Percentiles rank a stretch among this genome's conserved stretches.
Conservation (phyloP, 2,797 vertebrate species). For the Emys orbicularis region DNA sequence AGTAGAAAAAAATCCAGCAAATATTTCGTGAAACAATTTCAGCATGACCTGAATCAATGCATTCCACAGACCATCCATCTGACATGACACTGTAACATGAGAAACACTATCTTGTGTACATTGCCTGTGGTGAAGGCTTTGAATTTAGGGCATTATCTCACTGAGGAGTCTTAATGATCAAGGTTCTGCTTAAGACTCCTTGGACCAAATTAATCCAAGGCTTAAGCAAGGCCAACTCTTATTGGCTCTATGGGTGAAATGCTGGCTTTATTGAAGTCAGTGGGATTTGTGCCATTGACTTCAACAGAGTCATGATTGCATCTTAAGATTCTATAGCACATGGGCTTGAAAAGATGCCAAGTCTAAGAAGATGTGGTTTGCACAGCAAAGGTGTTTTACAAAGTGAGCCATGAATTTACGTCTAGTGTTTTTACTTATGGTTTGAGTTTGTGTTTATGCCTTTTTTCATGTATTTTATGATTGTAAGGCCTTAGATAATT, state of each 20-base stretch:
- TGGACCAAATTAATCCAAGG: not conserved
- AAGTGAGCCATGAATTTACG: not conserved
- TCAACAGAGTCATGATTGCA: fast-evolving
- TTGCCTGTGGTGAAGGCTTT: fast-evolving
- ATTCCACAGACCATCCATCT: not conserved
- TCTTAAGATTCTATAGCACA: not conserved
- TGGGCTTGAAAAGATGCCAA: fast-evolving
- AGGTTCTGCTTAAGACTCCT: fast-evolving
- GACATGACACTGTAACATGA: fast-evolving
- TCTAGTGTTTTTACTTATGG: not conserved
- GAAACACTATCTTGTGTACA: fast-evolving
- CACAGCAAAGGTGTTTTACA: not conserved
- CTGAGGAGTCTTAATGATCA: not conserved
- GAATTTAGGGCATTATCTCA: not conserved
- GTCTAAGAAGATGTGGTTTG: not conserved
- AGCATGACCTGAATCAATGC: not conserved
- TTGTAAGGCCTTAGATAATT: not conserved
- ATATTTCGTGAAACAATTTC: not conserved
- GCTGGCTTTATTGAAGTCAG: not conserved
- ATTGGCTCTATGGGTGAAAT: fast-evolving
- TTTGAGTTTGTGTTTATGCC: not conserved
- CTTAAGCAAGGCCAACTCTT: not conserved
- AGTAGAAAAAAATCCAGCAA: not conserved
- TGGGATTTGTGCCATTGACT: fast-evolving
- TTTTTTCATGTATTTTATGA: not conserved